phyloP scores from a whole-genome alignment of 2,888 invertebrate genomes.

The Machimus rusticus region DNA sequence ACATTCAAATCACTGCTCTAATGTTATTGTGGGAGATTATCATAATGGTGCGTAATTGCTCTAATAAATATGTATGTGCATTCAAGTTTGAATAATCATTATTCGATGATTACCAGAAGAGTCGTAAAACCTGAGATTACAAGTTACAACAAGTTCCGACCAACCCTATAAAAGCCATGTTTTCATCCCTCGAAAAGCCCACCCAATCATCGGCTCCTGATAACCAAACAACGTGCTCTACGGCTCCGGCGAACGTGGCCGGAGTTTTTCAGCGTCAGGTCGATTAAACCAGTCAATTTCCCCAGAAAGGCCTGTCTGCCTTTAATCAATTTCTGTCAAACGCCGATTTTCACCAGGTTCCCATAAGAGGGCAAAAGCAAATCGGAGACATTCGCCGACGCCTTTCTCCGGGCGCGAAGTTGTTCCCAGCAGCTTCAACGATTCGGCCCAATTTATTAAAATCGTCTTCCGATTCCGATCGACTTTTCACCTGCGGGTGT shows the following conservation, averaged over 20 bases:
- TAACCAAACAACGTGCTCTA: not conserved
- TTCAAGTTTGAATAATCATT: no score
- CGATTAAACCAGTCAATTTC: not conserved
- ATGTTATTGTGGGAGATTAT: no score
- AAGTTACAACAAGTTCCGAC: not conserved
- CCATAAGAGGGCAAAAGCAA: not conserved
- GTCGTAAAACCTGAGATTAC: no score
- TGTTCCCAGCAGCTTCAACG: not conserved
- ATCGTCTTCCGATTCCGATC: not conserved
- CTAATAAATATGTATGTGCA: no score
- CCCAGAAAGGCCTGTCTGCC: not conserved
- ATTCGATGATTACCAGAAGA: no score
- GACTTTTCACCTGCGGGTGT: not conserved
- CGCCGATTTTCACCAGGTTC: not conserved
- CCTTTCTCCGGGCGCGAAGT: not conserved
- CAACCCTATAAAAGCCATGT: not conserved
- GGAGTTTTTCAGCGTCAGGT: not conserved
- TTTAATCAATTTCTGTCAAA: conserved; percentile 30
- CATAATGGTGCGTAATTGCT: no score
- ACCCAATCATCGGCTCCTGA: not conserved
- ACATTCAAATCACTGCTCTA: no score
- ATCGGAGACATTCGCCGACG: not conserved
- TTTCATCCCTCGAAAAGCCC: not conserved
- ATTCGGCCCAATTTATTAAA: not conserved
- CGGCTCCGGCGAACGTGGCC: not conserved